Percentiles rank a stretch among this genome's conserved stretches.
These are phyloP conservation scores for Anniella stebbinsi DNA, from an alignment of 2,797 vertebrate genomes.

Conservation along the genomic window DNA sequence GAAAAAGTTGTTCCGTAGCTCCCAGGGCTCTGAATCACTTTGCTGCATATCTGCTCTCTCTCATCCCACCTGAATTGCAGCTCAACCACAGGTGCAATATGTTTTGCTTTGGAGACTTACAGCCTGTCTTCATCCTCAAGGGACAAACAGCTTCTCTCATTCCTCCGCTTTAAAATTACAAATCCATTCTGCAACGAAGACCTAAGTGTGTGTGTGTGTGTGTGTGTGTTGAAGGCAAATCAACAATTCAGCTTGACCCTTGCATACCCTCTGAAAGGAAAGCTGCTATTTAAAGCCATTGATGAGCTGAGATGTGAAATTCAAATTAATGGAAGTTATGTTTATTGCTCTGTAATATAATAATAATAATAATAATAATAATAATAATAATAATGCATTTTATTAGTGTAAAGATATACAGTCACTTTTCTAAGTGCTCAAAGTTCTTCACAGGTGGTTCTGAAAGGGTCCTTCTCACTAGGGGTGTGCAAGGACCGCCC, in stretches of 20 bases:
- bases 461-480: no score
- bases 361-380: no score
- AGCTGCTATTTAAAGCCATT: not conserved
- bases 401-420: no score
- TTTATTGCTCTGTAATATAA: not conserved
- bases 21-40: not conserved
- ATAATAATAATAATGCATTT: no score
- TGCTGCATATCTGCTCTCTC: not conserved
- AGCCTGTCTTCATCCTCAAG: not conserved
- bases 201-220: not conserved
- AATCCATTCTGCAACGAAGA: not conserved
- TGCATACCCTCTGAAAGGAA: not conserved
- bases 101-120: fast-evolving
- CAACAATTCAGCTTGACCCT: not conserved
- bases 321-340: fast-evolving
- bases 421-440: no score
- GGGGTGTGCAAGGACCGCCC: no score
- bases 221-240: not conserved
- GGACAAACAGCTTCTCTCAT: not conserved
- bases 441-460: no score
- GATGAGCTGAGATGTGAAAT: not conserved
- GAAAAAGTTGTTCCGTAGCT: not conserved
- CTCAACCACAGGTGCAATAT: not conserved
- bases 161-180: not conserved
- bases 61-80: not conserved